Evolutionary conservation across 2,797 vertebrate species (phyloP).

Genomic region (Darevskia nairensis): DNA sequence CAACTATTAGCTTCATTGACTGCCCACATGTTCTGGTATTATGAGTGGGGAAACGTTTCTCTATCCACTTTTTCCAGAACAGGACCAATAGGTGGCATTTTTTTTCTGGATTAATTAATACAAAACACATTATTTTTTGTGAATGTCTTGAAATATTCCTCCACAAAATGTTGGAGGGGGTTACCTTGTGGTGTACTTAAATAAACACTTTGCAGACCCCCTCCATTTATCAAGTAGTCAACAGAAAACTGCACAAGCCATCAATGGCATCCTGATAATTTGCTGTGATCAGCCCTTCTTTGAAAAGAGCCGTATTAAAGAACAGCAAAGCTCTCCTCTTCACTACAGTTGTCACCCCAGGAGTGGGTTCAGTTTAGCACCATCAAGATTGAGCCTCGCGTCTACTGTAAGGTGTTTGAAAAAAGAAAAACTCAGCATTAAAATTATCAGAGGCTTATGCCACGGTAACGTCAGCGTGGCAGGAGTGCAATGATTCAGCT

Average conservation of each 20-base stretch:
- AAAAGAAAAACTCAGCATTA: constrained; percentile 22
- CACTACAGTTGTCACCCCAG: not conserved
- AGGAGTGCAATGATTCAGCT: constrained; percentile 13
- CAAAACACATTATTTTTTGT: not conserved
- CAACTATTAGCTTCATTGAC: too few relatives aligned
- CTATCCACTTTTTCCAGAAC: not conserved
- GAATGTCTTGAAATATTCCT: not conserved
- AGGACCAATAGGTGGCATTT: not conserved
- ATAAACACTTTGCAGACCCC: not conserved
- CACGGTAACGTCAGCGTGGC: not conserved
- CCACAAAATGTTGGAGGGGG: not conserved
- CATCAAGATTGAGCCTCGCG: not conserved
- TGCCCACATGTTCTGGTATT: too few relatives aligned
- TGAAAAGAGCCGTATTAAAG: constrained; percentile 22
- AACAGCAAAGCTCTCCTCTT: not conserved
- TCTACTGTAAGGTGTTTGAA: constrained; percentile 8
- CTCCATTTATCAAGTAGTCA: not conserved
- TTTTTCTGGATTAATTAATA: not conserved
- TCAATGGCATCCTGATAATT: not conserved
- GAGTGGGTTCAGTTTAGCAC: constrained; percentile 31
- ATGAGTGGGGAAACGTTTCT: not conserved
- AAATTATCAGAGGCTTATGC: not conserved
- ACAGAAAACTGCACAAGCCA: not conserved
- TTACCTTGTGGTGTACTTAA: not conserved
- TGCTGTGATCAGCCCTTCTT: not conserved